Evolutionary conservation across 2,888 invertebrate genomes (phyloP).

Genomic region (Girardia tigrina): DNA sequence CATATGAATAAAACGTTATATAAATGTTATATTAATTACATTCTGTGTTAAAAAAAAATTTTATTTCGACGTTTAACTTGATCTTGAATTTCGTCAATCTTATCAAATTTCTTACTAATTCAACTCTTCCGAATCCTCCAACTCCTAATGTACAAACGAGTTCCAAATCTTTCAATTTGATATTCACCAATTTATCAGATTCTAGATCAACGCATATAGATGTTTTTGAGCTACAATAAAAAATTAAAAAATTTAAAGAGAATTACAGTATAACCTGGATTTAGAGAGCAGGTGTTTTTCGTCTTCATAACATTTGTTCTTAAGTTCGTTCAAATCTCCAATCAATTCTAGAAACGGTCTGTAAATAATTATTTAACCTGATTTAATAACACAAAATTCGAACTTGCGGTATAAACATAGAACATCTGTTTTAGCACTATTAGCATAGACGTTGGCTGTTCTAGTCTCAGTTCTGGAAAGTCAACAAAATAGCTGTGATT

Average conservation of each 20-base stretch:
- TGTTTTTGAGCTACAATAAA: background rate
- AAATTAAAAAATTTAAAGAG: background rate
- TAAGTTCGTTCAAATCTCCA: conserved; percentile 29
- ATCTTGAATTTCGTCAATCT: no score
- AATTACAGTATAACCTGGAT: background rate
- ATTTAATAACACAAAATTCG: conserved; percentile 42
- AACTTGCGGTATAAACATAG: conserved; percentile 70
- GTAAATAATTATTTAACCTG: conserved; percentile 1
- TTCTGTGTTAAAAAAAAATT: no score
- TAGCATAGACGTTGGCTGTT: conserved; percentile 76
- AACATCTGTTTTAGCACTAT: conserved; percentile 68
- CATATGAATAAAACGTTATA: no score
- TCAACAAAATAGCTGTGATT: conserved; percentile 2
- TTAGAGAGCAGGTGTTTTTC: conserved; percentile 11
- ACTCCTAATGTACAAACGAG: background rate
- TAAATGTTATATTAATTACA: no score
- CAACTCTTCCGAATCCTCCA: conserved; percentile 7
- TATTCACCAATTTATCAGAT: background rate
- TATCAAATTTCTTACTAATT: conserved; percentile 5
- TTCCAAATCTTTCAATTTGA: background rate
- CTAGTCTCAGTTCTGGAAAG: conserved; percentile 59
- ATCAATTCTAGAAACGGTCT: conserved; percentile 34
- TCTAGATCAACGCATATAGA: background rate
- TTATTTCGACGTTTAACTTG: no score
- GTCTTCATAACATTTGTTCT: conserved; percentile 32